Base-by-base conservation (phyloP, 1,140 invertebrate genomes). In the Pogonus chalceus region DNA sequence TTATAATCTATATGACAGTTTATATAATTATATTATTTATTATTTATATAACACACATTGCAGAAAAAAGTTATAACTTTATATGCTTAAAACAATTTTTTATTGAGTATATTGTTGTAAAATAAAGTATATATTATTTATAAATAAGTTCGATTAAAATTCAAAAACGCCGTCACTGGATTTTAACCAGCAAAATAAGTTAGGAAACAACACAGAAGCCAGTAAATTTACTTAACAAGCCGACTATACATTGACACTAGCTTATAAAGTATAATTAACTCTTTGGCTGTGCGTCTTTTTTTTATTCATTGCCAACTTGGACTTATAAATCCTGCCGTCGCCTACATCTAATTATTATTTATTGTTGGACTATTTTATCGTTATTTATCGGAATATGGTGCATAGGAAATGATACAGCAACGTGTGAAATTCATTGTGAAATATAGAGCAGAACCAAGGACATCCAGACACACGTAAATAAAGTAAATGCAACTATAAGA, bases 281-380 rank as follows among this genome's bases (percentile, higher is more conserved):
- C 37, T 43, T 43, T 18, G 37, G 18, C 37, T 16, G 18, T 43
- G 37, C 26, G 26, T 18, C 37, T 4, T 43, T 43, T 43, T 43
- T 43, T 10, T 18, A 9, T 10, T n/a, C n/a, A n/a, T n/a, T n/a
- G n/a, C n/a, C 18, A 43, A 31, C 26, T 14, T 4, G 4, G 26
- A 7, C 18, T 7, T 18, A 43, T 43, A 43, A 43, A 43, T 43
- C 37, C 9, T 12, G 7, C 7, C 18, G 9, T 43, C 37, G 37
- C 37, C 37, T 43, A 43, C 37, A 43, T 43, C 37, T 43, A 43
- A 43, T 43, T 43, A 43, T 43, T 43, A 43, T 43, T 43, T 43
- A 43, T 43, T 43, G 37, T 4, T 16, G 18, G 18, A 12, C 37
- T 43, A 43, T 43, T 43, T 43, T 43, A 43, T 18, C 18, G 37